Conservation (phyloP, 2,888 invertebrate genomes). For the Punctoribates punctum region DNA sequence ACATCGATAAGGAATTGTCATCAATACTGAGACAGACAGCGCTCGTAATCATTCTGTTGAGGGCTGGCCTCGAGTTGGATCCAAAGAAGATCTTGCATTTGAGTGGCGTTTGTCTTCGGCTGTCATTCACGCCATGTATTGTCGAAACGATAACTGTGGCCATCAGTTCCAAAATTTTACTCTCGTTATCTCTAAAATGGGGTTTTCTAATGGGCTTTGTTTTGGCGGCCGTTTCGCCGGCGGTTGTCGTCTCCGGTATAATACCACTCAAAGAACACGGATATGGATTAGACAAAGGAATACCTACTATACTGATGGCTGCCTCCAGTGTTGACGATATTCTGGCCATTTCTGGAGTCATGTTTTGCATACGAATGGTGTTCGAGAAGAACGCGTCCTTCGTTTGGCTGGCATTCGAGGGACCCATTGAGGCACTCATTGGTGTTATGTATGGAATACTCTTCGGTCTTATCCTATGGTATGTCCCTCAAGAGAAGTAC, state of each 20-base stretch:
- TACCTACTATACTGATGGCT: constrained; percentile 55
- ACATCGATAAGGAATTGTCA: constrained; percentile 10
- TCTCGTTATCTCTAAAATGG: constrained; percentile 46
- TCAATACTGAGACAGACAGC: constrained; percentile 41
- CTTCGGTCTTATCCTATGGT: constrained; percentile 48
- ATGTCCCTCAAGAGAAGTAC: constrained; percentile 34
- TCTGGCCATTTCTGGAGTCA: constrained; percentile 56
- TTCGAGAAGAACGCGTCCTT: constrained; percentile 17
- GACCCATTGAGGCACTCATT: constrained; percentile 54
- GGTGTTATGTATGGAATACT: constrained; percentile 65
- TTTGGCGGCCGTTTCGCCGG: constrained; percentile 55
- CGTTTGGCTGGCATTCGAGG: constrained; percentile 52
- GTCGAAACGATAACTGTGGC: constrained; percentile 45
- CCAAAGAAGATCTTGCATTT: constrained; percentile 43
- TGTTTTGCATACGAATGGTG: constrained; percentile 53
- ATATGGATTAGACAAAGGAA: constrained; percentile 54
- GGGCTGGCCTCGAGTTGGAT: constrained; percentile 48
- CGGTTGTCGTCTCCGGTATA: constrained; percentile 55
- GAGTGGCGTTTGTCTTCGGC: constrained; percentile 41
- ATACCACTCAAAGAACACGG: constrained; percentile 52
- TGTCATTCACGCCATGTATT: constrained; percentile 47
- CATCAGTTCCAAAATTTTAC: constrained; percentile 40
- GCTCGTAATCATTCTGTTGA: constrained; percentile 45
- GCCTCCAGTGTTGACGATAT: constrained; percentile 57
- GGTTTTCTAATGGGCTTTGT: constrained; percentile 49